phyloP scores from a whole-genome alignment of 2,888 invertebrate genomes.

The Yponomeuta sedellus region DNA sequence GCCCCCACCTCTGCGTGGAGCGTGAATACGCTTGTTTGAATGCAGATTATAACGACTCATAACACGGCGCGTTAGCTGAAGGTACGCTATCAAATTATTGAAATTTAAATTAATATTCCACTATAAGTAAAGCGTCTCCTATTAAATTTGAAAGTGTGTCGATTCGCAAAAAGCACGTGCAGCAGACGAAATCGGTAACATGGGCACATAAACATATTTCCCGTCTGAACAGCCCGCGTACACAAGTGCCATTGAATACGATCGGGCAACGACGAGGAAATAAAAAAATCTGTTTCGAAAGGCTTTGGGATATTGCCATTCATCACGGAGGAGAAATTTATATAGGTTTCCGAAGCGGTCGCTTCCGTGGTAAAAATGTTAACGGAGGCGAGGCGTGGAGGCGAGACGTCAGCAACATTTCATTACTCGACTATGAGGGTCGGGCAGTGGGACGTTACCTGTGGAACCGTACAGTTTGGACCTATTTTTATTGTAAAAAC shows the following conservation, averaged over 20 bases:
- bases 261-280: constrained; percentile 18
- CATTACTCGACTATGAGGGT: constrained; percentile 18
- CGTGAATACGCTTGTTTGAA: constrained; percentile 1
- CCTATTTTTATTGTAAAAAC: background rate
- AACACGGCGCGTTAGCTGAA: background rate
- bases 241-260: constrained; percentile 18
- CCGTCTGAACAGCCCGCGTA: background rate
- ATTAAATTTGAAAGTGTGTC: background rate
- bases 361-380: constrained; percentile 22
- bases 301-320: constrained; percentile 19
- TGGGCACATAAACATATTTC: constrained; percentile 11
- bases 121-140: background rate
- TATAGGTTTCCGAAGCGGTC: constrained; percentile 19
- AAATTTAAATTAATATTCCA: background rate
- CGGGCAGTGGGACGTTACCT: background rate
- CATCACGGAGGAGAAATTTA: constrained; percentile 22
- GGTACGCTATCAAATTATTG: background rate
- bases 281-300: constrained; percentile 15
- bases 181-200: background rate
- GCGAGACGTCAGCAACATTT: constrained; percentile 23
- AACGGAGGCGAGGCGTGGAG: constrained; percentile 21
- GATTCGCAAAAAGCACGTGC: background rate
- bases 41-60: constrained; percentile 1
- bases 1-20: constrained; percentile 5
- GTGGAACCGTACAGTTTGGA: background rate